Percentiles rank a stretch among this genome's conserved stretches.
Evolutionary conservation across 2,888 invertebrate genomes (phyloP).

Genomic region (Molanna angustata): DNA sequence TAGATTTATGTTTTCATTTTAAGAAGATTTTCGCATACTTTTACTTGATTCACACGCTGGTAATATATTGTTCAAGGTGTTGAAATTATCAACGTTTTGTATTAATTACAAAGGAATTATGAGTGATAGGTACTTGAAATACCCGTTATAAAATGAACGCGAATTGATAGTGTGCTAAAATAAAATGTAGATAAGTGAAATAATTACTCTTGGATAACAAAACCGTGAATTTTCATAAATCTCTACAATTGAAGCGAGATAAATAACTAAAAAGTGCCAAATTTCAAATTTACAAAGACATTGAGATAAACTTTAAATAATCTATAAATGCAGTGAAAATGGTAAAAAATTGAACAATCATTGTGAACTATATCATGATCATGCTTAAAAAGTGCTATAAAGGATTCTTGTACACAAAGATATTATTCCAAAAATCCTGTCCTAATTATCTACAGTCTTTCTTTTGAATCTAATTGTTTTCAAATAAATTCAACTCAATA

Average conservation of each 20-base stretch:
- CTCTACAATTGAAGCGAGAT: conserved; percentile 15
- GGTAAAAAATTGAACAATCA: conserved; percentile 14
- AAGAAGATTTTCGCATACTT: no score
- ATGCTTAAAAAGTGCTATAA: conserved; percentile 27
- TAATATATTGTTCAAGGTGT: no score
- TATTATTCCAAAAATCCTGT: conserved; percentile 23
- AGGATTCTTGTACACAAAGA: conserved; percentile 25
- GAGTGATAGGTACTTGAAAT: no score
- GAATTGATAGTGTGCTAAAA: no score
- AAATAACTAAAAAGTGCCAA: conserved; percentile 22
- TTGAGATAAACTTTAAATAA: conserved; percentile 18
- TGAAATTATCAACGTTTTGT: no score
- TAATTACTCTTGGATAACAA: no score
- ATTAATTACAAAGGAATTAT: no score
- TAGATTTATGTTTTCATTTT: no score
- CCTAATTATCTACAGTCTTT: conserved; percentile 24
- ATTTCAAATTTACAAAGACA: conserved; percentile 27
- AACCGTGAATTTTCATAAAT: no score
- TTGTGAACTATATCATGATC: conserved; percentile 28
- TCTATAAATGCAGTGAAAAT: conserved; percentile 27
- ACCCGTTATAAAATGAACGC: no score
- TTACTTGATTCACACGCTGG: no score
- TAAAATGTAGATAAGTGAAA: no score
- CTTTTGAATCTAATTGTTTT: conserved; percentile 39
- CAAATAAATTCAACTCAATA: neutral